Evolutionary conservation across 2,113 vertebrate species (phyloP).

Genomic region (Periophthalmodon schlosseri): DNA sequence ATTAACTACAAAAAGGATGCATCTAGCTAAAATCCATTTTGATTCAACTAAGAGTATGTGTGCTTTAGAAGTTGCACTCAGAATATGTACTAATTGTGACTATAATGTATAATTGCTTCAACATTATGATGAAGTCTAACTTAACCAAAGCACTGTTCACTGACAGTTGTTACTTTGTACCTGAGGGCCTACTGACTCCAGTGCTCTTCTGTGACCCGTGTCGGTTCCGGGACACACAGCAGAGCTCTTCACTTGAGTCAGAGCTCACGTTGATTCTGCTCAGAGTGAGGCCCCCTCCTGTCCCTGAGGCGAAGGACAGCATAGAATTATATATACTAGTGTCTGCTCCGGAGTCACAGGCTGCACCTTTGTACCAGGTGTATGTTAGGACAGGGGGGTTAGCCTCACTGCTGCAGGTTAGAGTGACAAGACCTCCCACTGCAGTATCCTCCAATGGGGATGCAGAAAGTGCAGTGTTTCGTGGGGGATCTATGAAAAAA

Average conservation of each 20-base stretch:
- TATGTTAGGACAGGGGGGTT: slow-evolving; percentile 60
- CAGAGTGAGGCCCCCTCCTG: slow-evolving; percentile 19
- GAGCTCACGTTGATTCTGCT: slow-evolving; percentile 26
- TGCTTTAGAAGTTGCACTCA: neutral
- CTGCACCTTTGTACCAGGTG: slow-evolving; percentile 54
- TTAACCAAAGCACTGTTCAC: neutral
- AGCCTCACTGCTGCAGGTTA: slow-evolving; percentile 70
- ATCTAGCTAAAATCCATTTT: neutral
- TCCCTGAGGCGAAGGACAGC: neutral
- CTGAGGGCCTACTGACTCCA: slow-evolving; percentile 2
- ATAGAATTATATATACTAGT: slow-evolving; percentile 29
- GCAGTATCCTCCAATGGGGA: slow-evolving; percentile 3
- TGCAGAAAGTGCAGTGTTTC: slow-evolving; percentile 22
- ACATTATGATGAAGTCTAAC: neutral
- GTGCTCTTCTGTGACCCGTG: slow-evolving; percentile 55
- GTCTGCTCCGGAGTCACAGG: slow-evolving; percentile 36
- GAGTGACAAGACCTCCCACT: slow-evolving; percentile 11
- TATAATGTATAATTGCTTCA: neutral
- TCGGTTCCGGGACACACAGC: slow-evolving; percentile 62
- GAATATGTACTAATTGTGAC: neutral
- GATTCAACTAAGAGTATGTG: neutral
- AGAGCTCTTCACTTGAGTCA: slow-evolving; percentile 41
- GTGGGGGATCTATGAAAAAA: slow-evolving; percentile 53
- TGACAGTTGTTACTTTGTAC: slow-evolving; percentile 11
- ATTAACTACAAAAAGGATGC: neutral